Evolutionary conservation across 2,797 vertebrate genomes (phyloP).

Genomic region (Chiloscyllium punctatum): DNA sequence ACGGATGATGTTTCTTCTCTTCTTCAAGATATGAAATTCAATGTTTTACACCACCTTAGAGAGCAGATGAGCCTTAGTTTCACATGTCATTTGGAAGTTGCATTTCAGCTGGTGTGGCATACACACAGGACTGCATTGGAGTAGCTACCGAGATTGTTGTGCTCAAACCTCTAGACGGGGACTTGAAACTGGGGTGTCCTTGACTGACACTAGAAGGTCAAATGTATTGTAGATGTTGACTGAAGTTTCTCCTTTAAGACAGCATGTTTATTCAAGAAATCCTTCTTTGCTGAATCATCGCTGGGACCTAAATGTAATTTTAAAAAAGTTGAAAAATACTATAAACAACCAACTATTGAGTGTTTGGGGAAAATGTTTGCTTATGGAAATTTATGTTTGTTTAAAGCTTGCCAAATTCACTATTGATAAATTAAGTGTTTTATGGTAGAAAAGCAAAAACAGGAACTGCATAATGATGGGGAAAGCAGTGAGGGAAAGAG

Average conservation of each 20-base stretch:
- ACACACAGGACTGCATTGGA: too few species aligned
- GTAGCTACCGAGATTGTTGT: too few species aligned
- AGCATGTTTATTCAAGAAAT: background rate
- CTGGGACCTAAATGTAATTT: background rate
- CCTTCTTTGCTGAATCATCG: background rate
- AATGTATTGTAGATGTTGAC: background rate
- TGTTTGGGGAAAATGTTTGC: background rate
- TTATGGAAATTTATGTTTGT: conserved; percentile 4
- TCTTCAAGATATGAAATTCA: too few species aligned
- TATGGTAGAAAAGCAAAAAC: background rate
- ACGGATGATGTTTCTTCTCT: too few species aligned
- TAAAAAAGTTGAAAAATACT: background rate
- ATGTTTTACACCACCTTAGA: too few species aligned
- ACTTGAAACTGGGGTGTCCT: background rate
- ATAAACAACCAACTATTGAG: background rate
- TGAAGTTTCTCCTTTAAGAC: background rate
- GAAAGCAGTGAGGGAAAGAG: background rate
- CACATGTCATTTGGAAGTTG: too few species aligned
- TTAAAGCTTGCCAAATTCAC: background rate
- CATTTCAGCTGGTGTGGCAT: too few species aligned
- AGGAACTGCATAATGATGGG: background rate
- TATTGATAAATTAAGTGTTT: too few species aligned
- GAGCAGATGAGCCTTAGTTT: too few species aligned
- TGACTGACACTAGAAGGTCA: background rate
- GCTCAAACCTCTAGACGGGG: background rate